Base-by-base conservation (phyloP, 2,888 invertebrate genomes). In the Bimastos eiseni region DNA sequence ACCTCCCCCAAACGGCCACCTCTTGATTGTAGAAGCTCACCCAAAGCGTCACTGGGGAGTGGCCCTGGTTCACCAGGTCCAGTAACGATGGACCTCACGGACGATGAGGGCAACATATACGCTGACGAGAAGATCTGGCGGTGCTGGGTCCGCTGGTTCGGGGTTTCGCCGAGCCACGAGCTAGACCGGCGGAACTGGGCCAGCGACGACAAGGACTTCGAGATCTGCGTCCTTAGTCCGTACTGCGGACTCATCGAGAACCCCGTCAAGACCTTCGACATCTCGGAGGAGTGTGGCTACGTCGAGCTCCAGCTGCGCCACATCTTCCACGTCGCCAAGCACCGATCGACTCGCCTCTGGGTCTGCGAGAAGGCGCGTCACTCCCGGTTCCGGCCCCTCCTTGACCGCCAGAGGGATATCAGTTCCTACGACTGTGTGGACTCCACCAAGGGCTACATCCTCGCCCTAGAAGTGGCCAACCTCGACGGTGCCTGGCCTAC, bases 61-160 rank as follows among this genome's bases (percentile, higher is more conserved):
- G n/a, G 70, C n/a, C 1, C 8, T 8, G 70, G 30, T 70, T 21
- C 34, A 38, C 91, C 92, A 4, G 91, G 89, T 3, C 89, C 91
- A 17, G 38, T 92, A 19, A 89, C 83, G 90, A 92, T 92, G 92
- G 92, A 92, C 86, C 44, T 83, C 0, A 84, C 90, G n/a, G 92
- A 90, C 44, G 93, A 93, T 83, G 91, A 90, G 0, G 91, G 92
- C 19, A 93, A 93, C 90, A 92, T 91, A 38, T 93, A 92, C 89
- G 90, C 93, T 17, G 92, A 92, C 24, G 93, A 93, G 91, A 92
- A 93, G 44, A 92, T 93, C 88, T 93, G 93, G 93, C 92, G 91
- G n/a, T 91, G 93, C 17, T 92, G 92, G 89, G 91, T 93, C 4
- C 36, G 92, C 44, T 93, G 93, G 93, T 93, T 92, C 91, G 93